Evolutionary conservation across 1,140 invertebrate species (phyloP).

Genomic region (Octopus sinensis): DNA sequence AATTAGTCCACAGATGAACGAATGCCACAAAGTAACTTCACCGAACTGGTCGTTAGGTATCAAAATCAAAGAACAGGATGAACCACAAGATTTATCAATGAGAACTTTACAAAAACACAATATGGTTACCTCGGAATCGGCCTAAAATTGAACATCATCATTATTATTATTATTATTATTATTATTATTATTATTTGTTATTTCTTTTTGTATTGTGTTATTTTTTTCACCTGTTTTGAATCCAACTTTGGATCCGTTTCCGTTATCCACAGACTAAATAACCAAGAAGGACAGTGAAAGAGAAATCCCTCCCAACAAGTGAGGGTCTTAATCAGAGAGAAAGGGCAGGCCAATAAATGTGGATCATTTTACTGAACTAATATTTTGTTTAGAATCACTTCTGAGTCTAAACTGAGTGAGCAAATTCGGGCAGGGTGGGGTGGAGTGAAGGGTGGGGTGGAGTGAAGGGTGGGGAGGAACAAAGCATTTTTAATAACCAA

Average conservation of each 20-base stretch:
- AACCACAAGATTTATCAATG: conserved; percentile 33
- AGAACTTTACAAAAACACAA: neutral
- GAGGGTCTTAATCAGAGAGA: too few relatives aligned
- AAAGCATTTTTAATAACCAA: too few relatives aligned
- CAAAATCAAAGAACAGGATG: conserved; percentile 19
- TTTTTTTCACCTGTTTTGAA: neutral
- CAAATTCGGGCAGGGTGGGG: too few relatives aligned
- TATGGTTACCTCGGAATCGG: neutral
- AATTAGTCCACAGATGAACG: neutral
- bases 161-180: neutral
- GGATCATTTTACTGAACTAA: too few relatives aligned
- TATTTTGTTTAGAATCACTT: too few relatives aligned
- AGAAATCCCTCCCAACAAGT: too few relatives aligned
- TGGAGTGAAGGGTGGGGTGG: too few relatives aligned
- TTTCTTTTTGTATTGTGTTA: neutral
- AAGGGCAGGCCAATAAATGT: too few relatives aligned
- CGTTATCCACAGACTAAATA: neutral
- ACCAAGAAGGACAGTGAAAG: too few relatives aligned
- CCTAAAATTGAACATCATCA: neutral
- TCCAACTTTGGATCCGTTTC: neutral
- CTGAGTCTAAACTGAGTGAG: too few relatives aligned
- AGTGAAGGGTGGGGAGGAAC: too few relatives aligned
- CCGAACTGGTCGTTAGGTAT: neutral
- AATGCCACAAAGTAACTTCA: neutral
- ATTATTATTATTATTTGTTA: neutral